phyloP scores from a whole-genome alignment of 2,888 invertebrate species.

The Galerucella nymphaeae region DNA sequence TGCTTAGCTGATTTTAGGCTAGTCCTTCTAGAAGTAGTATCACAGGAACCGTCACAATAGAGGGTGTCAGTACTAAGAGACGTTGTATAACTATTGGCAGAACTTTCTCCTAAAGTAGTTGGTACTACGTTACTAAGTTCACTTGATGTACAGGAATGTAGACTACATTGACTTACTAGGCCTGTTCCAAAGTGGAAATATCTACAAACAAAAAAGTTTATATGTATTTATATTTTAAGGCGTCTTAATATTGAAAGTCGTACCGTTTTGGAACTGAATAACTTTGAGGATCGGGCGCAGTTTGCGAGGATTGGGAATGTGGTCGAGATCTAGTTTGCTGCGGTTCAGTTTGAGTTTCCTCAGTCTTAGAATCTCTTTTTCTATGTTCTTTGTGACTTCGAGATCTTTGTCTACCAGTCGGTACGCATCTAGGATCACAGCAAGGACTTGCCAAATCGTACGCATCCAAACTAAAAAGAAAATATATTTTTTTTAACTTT shows the following conservation, averaged over 20 bases:
- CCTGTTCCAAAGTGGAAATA: slow-evolving; percentile 77
- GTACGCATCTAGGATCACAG: slow-evolving; percentile 88
- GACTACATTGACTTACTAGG: slow-evolving; percentile 81
- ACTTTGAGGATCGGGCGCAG: slow-evolving; percentile 48
- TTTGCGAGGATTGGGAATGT: slow-evolving; percentile 59
- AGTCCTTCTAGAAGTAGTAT: slow-evolving; percentile 60
- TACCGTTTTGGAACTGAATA: slow-evolving; percentile 50
- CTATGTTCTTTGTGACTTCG: slow-evolving; percentile 73
- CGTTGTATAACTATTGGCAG: slow-evolving; percentile 84
- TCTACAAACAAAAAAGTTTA: slow-evolving; percentile 55
- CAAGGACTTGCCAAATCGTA: slow-evolving; percentile 89
- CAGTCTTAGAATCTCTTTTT: slow-evolving; percentile 63
- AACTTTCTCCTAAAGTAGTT: slow-evolving; percentile 72
- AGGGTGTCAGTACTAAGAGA: slow-evolving; percentile 88
- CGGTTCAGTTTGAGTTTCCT: slow-evolving; percentile 66
- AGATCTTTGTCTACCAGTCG: slow-evolving; percentile 66
- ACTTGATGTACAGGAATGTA: slow-evolving; percentile 86
- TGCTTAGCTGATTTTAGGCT: slow-evolving; percentile 66
- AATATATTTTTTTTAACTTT: slow-evolving; percentile 72
- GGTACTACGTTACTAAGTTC: slow-evolving; percentile 74
- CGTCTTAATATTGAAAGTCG: background rate
- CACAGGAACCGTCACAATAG: slow-evolving; percentile 77
- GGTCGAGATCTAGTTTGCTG: slow-evolving; percentile 60
- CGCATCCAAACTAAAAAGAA: slow-evolving; percentile 77
- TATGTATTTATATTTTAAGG: no score